Conservation (phyloP, 2,888 invertebrate species). For the Mimachlamys varia region DNA sequence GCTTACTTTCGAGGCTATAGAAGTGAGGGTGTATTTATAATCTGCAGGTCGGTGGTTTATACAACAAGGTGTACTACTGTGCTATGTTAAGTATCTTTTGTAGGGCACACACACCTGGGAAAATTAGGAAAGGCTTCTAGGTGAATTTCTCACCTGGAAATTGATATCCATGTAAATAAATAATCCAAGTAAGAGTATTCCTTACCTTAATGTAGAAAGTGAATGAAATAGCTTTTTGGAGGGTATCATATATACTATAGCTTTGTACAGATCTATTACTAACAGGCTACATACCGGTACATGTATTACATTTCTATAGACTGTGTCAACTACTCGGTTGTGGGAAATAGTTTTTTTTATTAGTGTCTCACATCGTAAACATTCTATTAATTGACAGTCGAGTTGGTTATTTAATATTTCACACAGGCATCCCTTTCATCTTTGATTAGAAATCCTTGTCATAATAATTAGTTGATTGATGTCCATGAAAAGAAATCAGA, state of each 20-base stretch:
- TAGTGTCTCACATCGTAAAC: neutral
- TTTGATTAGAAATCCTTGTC: neutral
- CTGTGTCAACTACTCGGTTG: neutral
- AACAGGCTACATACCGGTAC: no score
- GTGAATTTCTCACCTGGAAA: conserved; percentile 20
- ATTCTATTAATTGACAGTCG: conserved; percentile 15
- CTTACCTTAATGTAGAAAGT: neutral
- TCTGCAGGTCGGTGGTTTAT: neutral
- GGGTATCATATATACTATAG: neutral
- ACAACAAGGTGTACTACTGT: neutral
- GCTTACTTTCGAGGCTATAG: neutral
- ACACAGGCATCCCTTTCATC: neutral
- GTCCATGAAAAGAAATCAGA: neutral
- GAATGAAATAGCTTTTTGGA: neutral
- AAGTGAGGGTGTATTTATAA: neutral
- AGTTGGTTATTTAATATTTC: neutral
- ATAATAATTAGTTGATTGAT: neutral
- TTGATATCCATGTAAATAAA: neutral
- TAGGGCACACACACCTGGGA: neutral
- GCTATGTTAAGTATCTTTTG: neutral
- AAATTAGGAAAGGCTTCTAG: neutral
- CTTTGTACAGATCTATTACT: neutral
- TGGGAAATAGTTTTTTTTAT: neutral
- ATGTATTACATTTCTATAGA: neutral
- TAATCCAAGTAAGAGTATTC: neutral